Evolutionary conservation across 2,888 invertebrate species (phyloP).

Genomic region (Furcula furcula): DNA sequence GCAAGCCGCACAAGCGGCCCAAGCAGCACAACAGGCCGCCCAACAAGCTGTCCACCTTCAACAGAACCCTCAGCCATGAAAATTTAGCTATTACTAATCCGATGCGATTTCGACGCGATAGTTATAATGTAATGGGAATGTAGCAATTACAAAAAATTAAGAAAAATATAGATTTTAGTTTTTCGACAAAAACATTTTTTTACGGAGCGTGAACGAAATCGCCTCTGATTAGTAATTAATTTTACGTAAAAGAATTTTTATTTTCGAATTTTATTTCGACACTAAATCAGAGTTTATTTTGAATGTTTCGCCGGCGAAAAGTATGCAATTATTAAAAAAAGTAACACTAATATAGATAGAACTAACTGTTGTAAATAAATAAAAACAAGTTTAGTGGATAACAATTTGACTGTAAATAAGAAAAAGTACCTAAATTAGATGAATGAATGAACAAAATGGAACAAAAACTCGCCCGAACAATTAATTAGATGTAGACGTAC

Average conservation of each 20-base stretch:
- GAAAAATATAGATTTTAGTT: constrained; percentile 25
- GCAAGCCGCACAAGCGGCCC: constrained; percentile 48
- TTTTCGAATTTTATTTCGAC: constrained; percentile 28
- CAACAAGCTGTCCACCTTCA: constrained; percentile 80
- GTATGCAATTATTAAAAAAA: constrained; percentile 50
- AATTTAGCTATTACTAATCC: constrained; percentile 90
- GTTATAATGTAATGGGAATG: constrained; percentile 37
- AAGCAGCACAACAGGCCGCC: constrained; percentile 71
- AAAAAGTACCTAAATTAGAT: constrained; percentile 55
- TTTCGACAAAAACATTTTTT: constrained; percentile 40
- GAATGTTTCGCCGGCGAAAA: constrained; percentile 44
- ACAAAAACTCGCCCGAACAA: constrained; percentile 79
- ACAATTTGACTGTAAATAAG: constrained; percentile 68
- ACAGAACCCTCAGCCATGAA: constrained; percentile 86
- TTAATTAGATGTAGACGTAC: constrained; percentile 63
- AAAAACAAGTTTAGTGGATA: constrained; percentile 54
- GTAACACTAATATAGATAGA: constrained; percentile 63
- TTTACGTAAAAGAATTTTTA: constrained; percentile 21
- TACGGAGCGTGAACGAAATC: constrained; percentile 58
- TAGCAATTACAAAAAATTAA: constrained; percentile 40
- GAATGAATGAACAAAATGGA: constrained; percentile 70
- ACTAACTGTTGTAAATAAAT: constrained; percentile 71
- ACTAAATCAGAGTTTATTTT: constrained; percentile 32
- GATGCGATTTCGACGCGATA: constrained; percentile 68
- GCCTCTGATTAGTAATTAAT: constrained; percentile 72